These are phyloP conservation scores for Odobenus rosmarus DNA, from an alignment of 2,113 vertebrate genomes.

Conservation along the genomic window DNA sequence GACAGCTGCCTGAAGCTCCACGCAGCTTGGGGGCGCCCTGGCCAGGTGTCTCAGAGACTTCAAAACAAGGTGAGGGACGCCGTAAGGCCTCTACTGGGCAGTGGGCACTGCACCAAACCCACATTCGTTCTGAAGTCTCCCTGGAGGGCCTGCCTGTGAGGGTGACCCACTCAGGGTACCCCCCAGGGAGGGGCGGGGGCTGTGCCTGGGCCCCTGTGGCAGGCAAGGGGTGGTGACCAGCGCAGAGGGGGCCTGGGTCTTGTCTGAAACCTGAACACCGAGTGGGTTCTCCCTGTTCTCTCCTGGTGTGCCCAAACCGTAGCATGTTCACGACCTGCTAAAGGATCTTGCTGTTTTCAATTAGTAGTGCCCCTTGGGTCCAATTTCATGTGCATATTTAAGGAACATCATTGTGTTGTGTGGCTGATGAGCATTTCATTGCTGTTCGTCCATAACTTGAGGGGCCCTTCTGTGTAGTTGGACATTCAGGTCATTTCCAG, in stretches of 20 bases:
- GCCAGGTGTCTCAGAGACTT: background rate
- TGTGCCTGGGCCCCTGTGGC: background rate
- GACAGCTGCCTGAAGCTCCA: background rate
- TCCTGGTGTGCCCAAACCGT: background rate
- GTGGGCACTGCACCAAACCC: background rate
- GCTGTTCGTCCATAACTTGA: background rate
- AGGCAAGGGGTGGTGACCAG: background rate
- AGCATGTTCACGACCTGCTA: background rate
- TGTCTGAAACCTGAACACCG: no score
- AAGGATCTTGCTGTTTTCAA: background rate
- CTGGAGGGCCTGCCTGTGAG: background rate
- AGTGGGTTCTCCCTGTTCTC: background rate
- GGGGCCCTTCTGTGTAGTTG: background rate
- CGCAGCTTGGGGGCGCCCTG: background rate
- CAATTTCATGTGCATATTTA: fast-evolving
- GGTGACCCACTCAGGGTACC: background rate
- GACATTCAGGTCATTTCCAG: background rate
- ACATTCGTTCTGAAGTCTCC: background rate
- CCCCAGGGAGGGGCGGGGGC: background rate
- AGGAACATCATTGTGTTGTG: background rate
- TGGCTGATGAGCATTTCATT: fast-evolving
- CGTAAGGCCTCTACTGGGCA: background rate
- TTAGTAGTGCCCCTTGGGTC: fast-evolving
- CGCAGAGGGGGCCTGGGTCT: background rate
- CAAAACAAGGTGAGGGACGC: background rate